These are phyloP conservation scores for Agrenia bidenticulata DNA, from an alignment of 2,888 invertebrate genomes.

Conservation along the genomic window DNA sequence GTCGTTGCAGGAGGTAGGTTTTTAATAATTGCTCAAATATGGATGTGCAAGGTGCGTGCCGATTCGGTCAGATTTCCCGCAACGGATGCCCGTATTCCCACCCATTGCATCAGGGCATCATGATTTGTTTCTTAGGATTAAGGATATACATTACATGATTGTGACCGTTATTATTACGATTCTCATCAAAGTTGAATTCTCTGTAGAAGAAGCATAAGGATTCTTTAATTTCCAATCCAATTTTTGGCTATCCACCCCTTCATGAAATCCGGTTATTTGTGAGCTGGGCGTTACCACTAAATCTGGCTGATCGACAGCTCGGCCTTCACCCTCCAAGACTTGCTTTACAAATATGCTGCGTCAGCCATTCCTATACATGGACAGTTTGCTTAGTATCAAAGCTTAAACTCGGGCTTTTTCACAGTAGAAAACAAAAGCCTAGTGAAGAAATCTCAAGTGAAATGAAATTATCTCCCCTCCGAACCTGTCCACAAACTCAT, in stretches of 20 bases:
- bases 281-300: slow-evolving; percentile 42
- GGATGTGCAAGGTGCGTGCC: too few relatives aligned
- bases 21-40: too few relatives aligned
- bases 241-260: slow-evolving; percentile 30
- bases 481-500: slow-evolving; percentile 2
- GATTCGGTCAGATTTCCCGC: background rate
- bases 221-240: slow-evolving; percentile 35
- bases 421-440: background rate
- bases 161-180: too few relatives aligned
- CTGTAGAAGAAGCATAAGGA: slow-evolving; percentile 3
- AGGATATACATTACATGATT: too few relatives aligned
- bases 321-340: slow-evolving; percentile 32
- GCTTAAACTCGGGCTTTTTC: background rate
- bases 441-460: background rate
- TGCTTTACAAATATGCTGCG: background rate
- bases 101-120: too few relatives aligned
- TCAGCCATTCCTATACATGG: background rate
- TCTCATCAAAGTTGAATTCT: too few relatives aligned
- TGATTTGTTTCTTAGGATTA: too few relatives aligned
- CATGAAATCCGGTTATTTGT: slow-evolving; percentile 36
- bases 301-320: slow-evolving; percentile 40
- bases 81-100: background rate
- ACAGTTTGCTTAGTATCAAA: background rate
- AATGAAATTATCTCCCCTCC: too few relatives aligned
- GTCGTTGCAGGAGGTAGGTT: too few relatives aligned